Conservation (phyloP, 2,113 vertebrate genomes). For the Hypanus sabinus region DNA sequence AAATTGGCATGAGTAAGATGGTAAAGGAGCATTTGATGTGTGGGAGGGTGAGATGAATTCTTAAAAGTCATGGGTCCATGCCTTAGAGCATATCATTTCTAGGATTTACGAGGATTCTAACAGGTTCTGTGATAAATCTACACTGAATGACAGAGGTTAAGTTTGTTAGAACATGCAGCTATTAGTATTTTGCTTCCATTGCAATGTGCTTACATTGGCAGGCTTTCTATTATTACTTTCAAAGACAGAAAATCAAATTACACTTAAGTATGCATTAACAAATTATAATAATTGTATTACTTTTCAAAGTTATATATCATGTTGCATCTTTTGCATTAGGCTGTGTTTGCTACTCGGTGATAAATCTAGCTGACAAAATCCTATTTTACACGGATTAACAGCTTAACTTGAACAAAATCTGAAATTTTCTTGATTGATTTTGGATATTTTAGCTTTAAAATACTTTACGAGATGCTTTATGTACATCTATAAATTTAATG, state of each 20-base stretch:
- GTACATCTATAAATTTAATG: neutral
- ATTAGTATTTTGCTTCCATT: conserved; percentile 22
- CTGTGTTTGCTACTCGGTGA: neutral
- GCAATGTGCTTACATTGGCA: neutral
- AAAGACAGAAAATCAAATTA: neutral
- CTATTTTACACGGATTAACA: neutral
- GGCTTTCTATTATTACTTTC: neutral
- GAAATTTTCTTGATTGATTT: neutral
- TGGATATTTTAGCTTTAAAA: neutral
- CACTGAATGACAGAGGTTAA: conserved; percentile 34
- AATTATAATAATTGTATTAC: neutral
- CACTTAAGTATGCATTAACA: neutral
- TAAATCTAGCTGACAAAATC: neutral
- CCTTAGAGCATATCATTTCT: conserved; percentile 48
- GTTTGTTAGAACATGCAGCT: conserved; percentile 36
- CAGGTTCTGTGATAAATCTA: conserved; percentile 43
- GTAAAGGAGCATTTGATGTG: conserved; percentile 42
- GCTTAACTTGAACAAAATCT: neutral
- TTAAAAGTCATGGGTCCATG: conserved; percentile 44
- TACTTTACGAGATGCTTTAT: neutral
- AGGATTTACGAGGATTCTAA: conserved; percentile 44
- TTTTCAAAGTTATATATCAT: conserved; percentile 5
- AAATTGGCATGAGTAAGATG: conserved; percentile 39
- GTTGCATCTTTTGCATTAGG: conserved; percentile 22
- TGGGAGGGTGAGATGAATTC: conserved; percentile 35